A percentile compares a stretch with the other conserved stretches of the same genome.
Conservation (phyloP, 92 coral and sea anemone genomes). For the Bergia sp. region DNA sequence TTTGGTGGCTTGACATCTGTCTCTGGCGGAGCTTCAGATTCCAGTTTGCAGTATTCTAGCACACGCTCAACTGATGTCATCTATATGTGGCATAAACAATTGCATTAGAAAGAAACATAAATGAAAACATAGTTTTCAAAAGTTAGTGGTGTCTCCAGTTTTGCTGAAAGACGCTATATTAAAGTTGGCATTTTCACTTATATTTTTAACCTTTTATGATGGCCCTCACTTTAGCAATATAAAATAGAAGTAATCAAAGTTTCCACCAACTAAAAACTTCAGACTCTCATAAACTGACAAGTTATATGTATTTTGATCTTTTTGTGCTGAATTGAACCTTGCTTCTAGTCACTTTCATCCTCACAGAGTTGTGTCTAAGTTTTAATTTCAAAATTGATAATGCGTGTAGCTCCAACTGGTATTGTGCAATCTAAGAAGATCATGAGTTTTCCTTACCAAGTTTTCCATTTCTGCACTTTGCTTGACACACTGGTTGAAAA, state of each 20-base stretch:
- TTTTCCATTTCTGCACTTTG: constrained; percentile 76
- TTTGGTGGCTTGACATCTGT: constrained; percentile 65
- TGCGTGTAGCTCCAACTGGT: background rate
- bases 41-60: constrained; percentile 62
- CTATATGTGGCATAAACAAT: constrained; percentile 10
- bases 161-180: background rate
- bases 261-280: background rate
- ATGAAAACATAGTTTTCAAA: too few relatives aligned
- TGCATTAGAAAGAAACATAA: too few relatives aligned
- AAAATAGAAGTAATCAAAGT: background rate
- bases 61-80: constrained; percentile 75
- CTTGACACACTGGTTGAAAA: constrained; percentile 71
- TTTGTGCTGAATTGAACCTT: too few relatives aligned
- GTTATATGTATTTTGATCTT: background rate
- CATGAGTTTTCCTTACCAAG: constrained; percentile 44
- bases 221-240: background rate
- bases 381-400: too few relatives aligned
- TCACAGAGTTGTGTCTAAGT: too few relatives aligned
- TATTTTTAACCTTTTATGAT: too few relatives aligned
- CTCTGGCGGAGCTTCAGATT: constrained; percentile 65
- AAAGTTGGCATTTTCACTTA: background rate
- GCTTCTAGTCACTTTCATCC: too few relatives aligned
- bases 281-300: background rate
- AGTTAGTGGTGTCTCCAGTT: too few relatives aligned
- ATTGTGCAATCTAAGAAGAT: background rate